These are phyloP conservation scores for Archivesica marissinica DNA, from an alignment of 1,140 invertebrate genomes.

Conservation along the genomic window DNA sequence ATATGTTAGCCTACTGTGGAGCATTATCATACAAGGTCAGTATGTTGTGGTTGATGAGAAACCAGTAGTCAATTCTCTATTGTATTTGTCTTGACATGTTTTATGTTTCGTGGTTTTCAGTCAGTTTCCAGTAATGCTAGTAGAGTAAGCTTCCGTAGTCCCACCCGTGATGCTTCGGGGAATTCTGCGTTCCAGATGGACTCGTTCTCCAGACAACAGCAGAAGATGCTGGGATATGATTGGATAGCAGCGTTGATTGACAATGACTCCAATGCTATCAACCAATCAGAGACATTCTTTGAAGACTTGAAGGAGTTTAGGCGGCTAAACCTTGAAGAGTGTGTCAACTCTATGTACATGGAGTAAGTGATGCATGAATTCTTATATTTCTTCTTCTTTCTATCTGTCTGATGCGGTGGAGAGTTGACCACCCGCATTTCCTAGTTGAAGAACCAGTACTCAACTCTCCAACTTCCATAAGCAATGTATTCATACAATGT, in stretches of 20 bases:
- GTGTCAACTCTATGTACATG: slow-evolving; percentile 73
- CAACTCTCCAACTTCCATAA: too few relatives aligned
- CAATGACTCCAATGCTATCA: slow-evolving; percentile 69
- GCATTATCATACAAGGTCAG: too few relatives aligned
- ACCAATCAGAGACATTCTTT: slow-evolving; percentile 78
- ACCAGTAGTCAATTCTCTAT: too few relatives aligned
- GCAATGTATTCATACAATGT: too few relatives aligned
- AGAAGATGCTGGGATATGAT: slow-evolving; percentile 78
- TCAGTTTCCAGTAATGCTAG: slow-evolving; percentile 13
- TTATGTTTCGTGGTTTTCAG: too few relatives aligned
- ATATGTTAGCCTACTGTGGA: too few relatives aligned
- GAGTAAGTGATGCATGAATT: slow-evolving; percentile 75
- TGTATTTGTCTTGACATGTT: too few relatives aligned
- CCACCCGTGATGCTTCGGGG: slow-evolving; percentile 16
- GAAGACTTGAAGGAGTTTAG: slow-evolving; percentile 77
- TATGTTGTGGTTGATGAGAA: too few relatives aligned
- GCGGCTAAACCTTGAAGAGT: slow-evolving; percentile 72
- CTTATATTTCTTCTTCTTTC: too few relatives aligned
- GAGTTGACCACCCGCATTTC: too few relatives aligned
- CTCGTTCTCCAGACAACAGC: slow-evolving; percentile 50
- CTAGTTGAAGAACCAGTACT: too few relatives aligned
- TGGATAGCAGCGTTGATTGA: slow-evolving; percentile 81
- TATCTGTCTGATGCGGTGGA: too few relatives aligned
- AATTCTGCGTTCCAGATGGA: slow-evolving; percentile 31
- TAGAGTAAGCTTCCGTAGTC: slow-evolving; percentile 38